Evolutionary conservation across 2,797 vertebrate genomes (phyloP).

Genomic region (Calcarius lapponicus): DNA sequence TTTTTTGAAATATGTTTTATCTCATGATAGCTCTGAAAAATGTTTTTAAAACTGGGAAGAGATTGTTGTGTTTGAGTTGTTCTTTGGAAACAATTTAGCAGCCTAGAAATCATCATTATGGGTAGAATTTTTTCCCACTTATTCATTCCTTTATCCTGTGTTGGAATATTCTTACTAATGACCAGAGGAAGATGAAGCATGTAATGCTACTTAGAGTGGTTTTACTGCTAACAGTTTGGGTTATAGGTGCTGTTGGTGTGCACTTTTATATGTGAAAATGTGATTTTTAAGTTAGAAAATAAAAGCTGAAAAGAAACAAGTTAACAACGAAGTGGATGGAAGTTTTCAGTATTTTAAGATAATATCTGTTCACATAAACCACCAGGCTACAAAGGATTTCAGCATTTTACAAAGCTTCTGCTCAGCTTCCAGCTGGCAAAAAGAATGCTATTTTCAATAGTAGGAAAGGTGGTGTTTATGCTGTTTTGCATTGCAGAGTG

Average conservation of each 20-base stretch:
- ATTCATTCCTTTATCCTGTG: not conserved
- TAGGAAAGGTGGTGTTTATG: constrained; percentile 51
- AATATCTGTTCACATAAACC: constrained; percentile 43
- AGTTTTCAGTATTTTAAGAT: constrained; percentile 40
- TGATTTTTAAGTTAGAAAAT: not conserved
- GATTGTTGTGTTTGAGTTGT: not conserved
- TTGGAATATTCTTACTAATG: not conserved
- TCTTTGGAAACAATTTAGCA: not conserved
- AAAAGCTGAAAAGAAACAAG: not conserved
- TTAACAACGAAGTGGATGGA: not conserved
- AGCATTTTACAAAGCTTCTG: constrained; percentile 27
- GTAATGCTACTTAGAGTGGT: not conserved
- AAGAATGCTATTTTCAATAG: constrained; percentile 11
- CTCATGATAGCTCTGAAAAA: not conserved
- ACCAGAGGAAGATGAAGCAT: not conserved
- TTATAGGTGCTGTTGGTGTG: not conserved
- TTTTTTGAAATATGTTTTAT: not conserved
- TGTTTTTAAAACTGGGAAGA: not conserved
- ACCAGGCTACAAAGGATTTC: constrained; percentile 40
- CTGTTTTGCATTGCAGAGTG: constrained; percentile 47
- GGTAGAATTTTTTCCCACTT: not conserved
- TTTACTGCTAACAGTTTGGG: not conserved
- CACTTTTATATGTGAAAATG: not conserved
- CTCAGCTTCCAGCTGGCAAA: constrained; percentile 55
- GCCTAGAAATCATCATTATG: not conserved